Conservation (phyloP, 2,888 invertebrate genomes). For the Meandrusa payeni region DNA sequence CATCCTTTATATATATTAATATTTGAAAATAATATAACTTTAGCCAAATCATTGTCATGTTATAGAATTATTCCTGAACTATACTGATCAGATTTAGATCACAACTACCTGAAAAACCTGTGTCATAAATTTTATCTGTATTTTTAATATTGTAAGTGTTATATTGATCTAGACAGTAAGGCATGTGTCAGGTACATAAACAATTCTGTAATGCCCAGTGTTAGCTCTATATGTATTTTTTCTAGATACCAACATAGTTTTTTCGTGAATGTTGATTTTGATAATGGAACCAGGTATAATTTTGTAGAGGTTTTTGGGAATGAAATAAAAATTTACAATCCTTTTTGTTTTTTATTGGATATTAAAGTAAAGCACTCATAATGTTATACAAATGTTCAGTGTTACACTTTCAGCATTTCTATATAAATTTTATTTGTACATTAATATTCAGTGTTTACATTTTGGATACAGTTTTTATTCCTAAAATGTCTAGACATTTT, state of each 20-base stretch:
- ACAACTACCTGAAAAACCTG: no score
- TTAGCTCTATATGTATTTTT: constrained; percentile 30
- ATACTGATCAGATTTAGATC: no score
- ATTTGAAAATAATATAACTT: no score
- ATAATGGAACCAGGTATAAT: constrained; percentile 70
- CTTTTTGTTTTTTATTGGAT: constrained; percentile 29
- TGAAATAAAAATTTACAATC: constrained; percentile 56
- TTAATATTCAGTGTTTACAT: constrained; percentile 87
- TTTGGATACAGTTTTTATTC: constrained; percentile 93
- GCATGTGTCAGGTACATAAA: constrained; percentile 19
- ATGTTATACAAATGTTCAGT: constrained; percentile 22
- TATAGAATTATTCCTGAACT: no score
- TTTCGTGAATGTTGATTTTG: constrained; percentile 58
- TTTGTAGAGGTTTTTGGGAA: constrained; percentile 78
- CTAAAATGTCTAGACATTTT: constrained; percentile 93
- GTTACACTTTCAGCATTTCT: no score
- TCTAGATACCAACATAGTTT: constrained; percentile 39
- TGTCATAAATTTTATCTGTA: constrained; percentile 10
- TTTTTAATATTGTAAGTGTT: constrained; percentile 8
- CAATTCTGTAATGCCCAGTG: constrained; percentile 32
- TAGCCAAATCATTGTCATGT: no score
- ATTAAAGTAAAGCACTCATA: constrained; percentile 8
- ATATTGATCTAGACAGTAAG: constrained; percentile 32
- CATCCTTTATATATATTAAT: no score
- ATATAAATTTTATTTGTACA: no score